phyloP scores from a whole-genome alignment of 2,888 invertebrate genomes.

The Netelia melanura region DNA sequence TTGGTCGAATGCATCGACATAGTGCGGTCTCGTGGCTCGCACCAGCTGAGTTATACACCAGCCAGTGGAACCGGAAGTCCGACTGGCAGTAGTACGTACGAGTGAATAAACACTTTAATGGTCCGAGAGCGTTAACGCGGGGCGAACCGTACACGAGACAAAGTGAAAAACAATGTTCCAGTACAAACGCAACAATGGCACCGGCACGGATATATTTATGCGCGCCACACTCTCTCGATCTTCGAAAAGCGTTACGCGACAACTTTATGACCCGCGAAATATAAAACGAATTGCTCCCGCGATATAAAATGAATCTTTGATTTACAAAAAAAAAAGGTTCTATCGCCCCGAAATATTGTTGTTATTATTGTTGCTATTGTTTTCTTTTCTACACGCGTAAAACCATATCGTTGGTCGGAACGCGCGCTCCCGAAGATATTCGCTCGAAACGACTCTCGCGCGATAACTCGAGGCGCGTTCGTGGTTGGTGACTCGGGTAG shows the following conservation, averaged over 20 bases:
- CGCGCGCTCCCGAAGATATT: too few species aligned
- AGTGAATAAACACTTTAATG: constrained; percentile 65
- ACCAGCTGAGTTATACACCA: constrained; percentile 55
- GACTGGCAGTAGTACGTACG: constrained; percentile 52
- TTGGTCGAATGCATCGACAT: constrained; percentile 51
- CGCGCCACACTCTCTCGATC: background rate
- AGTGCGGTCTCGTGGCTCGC: constrained; percentile 53
- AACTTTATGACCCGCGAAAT: constrained; percentile 51
- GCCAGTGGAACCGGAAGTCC: constrained; percentile 53
- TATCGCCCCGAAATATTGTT: background rate
- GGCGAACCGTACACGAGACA: constrained; percentile 7
- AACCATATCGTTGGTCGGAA: background rate
- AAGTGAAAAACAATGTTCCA: constrained; percentile 60
- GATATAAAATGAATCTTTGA: constrained; percentile 41
- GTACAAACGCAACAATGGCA: background rate
- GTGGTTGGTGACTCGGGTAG: background rate
- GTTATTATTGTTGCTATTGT: background rate
- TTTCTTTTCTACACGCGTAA: background rate
- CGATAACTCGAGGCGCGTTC: too few species aligned
- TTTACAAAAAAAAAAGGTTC: constrained; percentile 34
- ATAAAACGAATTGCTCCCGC: constrained; percentile 40
- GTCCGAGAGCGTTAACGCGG: constrained; percentile 55
- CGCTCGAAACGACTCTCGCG: too few species aligned
- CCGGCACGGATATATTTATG: background rate
- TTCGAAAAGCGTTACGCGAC: constrained; percentile 15